Conservation (phyloP, 2,113 vertebrate genomes). For the Petroica traversi region DNA sequence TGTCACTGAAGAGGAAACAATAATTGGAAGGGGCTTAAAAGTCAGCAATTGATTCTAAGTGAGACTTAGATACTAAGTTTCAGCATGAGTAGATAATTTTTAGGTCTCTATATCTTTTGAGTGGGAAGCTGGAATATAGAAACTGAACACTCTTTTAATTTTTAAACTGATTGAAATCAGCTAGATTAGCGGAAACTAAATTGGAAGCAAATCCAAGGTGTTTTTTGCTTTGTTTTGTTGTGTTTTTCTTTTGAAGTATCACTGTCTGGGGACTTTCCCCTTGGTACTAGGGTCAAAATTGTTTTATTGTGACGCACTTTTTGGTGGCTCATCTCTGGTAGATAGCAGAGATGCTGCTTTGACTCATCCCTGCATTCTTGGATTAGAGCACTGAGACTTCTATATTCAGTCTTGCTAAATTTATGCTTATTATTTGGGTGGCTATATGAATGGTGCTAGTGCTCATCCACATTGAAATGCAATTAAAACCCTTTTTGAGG, state of each 20-base stretch:
- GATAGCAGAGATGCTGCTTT: constrained; percentile 29
- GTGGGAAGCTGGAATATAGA: constrained; percentile 66
- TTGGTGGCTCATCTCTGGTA: background rate
- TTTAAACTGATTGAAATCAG: constrained; percentile 20
- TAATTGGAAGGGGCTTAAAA: constrained; percentile 16
- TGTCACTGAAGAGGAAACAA: constrained; percentile 7
- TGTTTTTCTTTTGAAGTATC: background rate
- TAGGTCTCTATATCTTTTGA: constrained; percentile 64
- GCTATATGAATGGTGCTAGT: constrained; percentile 14
- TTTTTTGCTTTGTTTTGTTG: background rate
- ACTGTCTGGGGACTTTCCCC: constrained; percentile 5
- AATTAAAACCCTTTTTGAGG: constrained; percentile 22
- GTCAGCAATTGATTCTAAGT: constrained; percentile 48
- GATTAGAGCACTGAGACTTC: constrained; percentile 59
- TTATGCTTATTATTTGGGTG: constrained; percentile 46
- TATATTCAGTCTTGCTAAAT: constrained; percentile 75
- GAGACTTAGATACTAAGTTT: constrained; percentile 54
- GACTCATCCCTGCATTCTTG: constrained; percentile 59
- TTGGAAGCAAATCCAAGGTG: constrained; percentile 38
- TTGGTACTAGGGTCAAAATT: background rate
- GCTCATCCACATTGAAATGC: constrained; percentile 38
- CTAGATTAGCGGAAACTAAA: background rate
- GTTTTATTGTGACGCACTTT: constrained; percentile 37
- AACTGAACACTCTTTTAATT: constrained; percentile 40
- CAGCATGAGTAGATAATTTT: constrained; percentile 58